phyloP scores from a whole-genome alignment of 1,140 invertebrate genomes.

The Trypoxylus dichotomus region DNA sequence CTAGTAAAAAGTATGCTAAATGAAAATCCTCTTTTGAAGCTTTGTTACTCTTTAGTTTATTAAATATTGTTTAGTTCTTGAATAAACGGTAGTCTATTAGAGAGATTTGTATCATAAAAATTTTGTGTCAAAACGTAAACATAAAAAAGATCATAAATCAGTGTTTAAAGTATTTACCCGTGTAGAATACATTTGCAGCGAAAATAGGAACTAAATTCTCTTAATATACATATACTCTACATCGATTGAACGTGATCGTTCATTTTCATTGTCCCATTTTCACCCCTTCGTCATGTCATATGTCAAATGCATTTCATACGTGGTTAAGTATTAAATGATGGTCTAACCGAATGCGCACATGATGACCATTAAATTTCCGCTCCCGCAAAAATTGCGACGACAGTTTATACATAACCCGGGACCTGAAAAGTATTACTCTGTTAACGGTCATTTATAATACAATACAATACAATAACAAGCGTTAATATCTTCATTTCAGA shows the following conservation, averaged over 20 bases:
- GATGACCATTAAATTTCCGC: slow-evolving; percentile 1
- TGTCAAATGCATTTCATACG: slow-evolving; percentile 18
- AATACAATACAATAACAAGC: too few species aligned
- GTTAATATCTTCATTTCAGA: neutral
- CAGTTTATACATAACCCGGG: neutral
- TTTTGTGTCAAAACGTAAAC: too few species aligned
- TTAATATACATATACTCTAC: neutral
- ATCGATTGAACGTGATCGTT: neutral
- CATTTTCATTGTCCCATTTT: neutral
- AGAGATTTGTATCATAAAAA: too few species aligned
- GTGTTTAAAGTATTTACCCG: too few species aligned
- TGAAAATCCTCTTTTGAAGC: too few species aligned
- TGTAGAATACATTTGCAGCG: neutral
- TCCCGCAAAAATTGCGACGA: neutral
- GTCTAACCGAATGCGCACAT: neutral
- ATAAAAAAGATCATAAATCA: too few species aligned
- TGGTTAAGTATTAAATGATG: slow-evolving; percentile 18
- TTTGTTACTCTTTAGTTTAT: too few species aligned
- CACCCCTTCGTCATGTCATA: slow-evolving; percentile 6
- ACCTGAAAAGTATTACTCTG: neutral
- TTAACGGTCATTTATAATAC: neutral
- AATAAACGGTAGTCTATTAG: too few species aligned
- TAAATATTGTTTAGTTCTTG: too few species aligned
- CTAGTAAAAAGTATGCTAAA: too few species aligned
- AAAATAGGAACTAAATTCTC: neutral